Evolutionary conservation across 2,797 vertebrate species (phyloP).

Genomic region (Sphenopsis melanotis): DNA sequence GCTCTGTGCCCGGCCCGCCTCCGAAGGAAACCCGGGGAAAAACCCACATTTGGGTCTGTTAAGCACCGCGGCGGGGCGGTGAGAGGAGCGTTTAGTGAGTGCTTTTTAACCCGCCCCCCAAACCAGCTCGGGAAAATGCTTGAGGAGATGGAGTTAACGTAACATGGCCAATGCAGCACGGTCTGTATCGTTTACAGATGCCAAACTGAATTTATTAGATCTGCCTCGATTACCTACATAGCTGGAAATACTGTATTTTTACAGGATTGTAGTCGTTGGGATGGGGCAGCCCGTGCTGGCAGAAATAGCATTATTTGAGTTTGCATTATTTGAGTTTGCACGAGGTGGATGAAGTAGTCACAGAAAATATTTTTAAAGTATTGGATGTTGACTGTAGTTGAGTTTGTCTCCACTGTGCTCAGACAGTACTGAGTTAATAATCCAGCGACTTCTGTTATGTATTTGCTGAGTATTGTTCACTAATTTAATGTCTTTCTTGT

Average conservation of each 20-base stretch:
- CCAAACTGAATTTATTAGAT: neutral
- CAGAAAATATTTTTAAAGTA: neutral
- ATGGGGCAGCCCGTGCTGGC: rapidly evolving
- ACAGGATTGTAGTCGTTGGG: neutral
- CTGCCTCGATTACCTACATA: neutral
- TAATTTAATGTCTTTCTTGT: neutral
- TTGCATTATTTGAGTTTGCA: neutral
- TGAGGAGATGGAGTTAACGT: neutral
- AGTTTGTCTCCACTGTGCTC: neutral
- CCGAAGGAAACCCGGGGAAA: rapidly evolving
- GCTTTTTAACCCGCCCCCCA: rapidly evolving
- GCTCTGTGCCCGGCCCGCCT: neutral
- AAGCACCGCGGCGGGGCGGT: neutral
- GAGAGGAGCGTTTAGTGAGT: neutral
- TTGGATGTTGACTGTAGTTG: neutral
- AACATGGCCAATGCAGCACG: rapidly evolving
- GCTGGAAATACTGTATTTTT: neutral
- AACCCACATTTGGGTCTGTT: rapidly evolving
- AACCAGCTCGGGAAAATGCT: neutral
- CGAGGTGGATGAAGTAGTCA: neutral
- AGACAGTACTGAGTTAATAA: neutral
- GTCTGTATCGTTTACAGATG: neutral
- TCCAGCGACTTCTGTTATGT: neutral
- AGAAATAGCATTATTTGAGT: neutral
- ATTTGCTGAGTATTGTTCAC: neutral